These are phyloP conservation scores for Aphaenogaster ashmeadi DNA, from an alignment of 1,140 invertebrate species.

Conservation along the genomic window DNA sequence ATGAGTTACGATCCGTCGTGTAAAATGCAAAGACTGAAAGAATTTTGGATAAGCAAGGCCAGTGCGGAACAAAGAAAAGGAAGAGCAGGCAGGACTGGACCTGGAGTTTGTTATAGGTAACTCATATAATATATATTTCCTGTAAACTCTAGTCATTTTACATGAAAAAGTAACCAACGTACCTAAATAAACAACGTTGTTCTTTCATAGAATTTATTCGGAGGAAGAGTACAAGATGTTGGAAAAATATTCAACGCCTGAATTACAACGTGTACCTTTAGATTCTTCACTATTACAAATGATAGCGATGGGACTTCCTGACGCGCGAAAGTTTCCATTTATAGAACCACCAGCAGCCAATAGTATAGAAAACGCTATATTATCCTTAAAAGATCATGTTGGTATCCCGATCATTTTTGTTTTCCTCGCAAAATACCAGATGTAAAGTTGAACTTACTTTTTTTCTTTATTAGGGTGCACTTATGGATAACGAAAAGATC, in stretches of 20 bases:
- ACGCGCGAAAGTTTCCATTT: constrained; percentile 97
- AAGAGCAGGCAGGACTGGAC: constrained; percentile 94
- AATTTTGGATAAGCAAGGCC: constrained; percentile 99
- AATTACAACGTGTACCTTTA: constrained; percentile 96
- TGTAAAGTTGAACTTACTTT: background rate
- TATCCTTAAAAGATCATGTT: constrained; percentile 96
- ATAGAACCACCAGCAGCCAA: constrained; percentile 95
- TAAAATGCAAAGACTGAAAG: constrained; percentile 96
- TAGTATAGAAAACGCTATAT: constrained; percentile 95
- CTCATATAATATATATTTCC: constrained; percentile 23
- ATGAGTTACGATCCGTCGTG: constrained; percentile 97
- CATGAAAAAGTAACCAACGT: constrained; percentile 66
- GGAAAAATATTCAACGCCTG: constrained; percentile 94
- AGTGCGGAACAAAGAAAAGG: constrained; percentile 99
- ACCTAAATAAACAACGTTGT: background rate
- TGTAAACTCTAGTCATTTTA: constrained; percentile 1
- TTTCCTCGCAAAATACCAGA: constrained; percentile 47
- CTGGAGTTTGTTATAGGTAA: constrained; percentile 88
- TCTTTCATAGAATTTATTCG: constrained; percentile 93
- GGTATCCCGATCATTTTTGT: constrained; percentile 76
- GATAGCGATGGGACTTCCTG: constrained; percentile 97
- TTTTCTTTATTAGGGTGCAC: constrained; percentile 90
- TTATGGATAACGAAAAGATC: constrained; percentile 94
- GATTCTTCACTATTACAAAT: constrained; percentile 97
- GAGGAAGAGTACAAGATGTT: constrained; percentile 94